A percentile compares a stretch with the other conserved stretches of the same genome.
Conservation (phyloP, 2,797 vertebrate species). For the Threskiornis aethiopicus region DNA sequence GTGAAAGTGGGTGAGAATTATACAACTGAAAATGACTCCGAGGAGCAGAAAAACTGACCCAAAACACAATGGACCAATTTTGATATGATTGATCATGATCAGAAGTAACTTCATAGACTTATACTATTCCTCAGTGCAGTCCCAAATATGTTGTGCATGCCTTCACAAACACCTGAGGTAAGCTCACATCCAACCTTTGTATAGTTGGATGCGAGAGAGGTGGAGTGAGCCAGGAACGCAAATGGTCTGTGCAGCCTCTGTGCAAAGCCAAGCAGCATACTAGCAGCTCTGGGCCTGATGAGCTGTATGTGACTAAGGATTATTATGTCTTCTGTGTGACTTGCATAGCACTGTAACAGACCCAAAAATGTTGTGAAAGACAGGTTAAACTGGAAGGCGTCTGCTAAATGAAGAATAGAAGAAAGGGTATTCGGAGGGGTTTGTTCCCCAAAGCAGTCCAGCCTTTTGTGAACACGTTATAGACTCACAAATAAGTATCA, state of each 20-base stretch:
- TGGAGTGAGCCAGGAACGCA: background rate
- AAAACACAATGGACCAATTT: background rate
- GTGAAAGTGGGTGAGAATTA: background rate
- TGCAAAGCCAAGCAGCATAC: background rate
- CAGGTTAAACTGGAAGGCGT: background rate
- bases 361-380: background rate
- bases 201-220: background rate
- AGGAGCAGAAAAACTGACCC: background rate
- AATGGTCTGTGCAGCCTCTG: background rate
- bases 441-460: background rate
- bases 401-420: background rate
- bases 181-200: background rate
- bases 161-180: background rate
- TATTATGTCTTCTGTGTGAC: background rate
- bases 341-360: background rate
- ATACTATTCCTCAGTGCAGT: background rate
- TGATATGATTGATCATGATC: background rate
- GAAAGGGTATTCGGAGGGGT: background rate
- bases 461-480: background rate
- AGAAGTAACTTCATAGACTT: background rate
- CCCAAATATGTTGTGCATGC: background rate
- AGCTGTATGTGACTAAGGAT: background rate
- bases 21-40: background rate
- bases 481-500: background rate
- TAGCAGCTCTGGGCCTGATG: background rate